Base-by-base conservation (phyloP, 2,888 invertebrate species). In the Timema podura region DNA sequence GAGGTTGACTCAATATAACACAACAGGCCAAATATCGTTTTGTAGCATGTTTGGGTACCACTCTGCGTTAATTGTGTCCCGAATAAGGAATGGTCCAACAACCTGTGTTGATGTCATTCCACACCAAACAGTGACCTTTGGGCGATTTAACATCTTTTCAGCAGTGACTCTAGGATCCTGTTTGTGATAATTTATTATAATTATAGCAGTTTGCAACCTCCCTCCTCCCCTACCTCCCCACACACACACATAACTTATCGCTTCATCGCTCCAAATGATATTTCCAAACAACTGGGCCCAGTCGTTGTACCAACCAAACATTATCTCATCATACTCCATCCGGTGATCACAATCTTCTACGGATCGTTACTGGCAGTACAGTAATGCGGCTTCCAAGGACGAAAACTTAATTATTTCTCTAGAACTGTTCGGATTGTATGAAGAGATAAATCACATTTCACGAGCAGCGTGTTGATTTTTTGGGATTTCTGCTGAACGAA, bases 311-410 rank as follows among this genome's bases (percentile, higher is more conserved):
- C 6, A 54, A 54, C 54, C 5, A 54, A 54, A 16, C 54, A 54
- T 54, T n/a, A 54, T 54, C 54, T 54, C 54, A 8, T 16, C 54
- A 54, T 54, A 54, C 6, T 54, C 54, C 54, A 54, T 54, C 8
- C 54, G 54, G 16, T 8, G 6, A 16, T 54, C 54, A 54, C 54
- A 54, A 54, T 54, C 54, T 54, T 54, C 54, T 16, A 5, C n/a
- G 15, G 54, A 54, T 54, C n/a, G 9, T 16, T 8, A n/a, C 16
- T 54, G 54, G 16, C n/a, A n/a, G n/a, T n/a, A n/a, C 54, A 54
- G 9, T 54, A 54, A 8, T 54, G 54, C 16, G 5, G 54, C 8
- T 54, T 54, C 54, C 54, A 54, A 5, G 54, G 6, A 54, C 8
- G 54, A 54, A 54, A 54, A 6, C 16, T 8, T 16, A 54, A 54